Evolutionary conservation across 2,888 invertebrate species (phyloP), one percentile per base, ranked within the genome.

Genomic region (Cloeon dipterum): DNA sequence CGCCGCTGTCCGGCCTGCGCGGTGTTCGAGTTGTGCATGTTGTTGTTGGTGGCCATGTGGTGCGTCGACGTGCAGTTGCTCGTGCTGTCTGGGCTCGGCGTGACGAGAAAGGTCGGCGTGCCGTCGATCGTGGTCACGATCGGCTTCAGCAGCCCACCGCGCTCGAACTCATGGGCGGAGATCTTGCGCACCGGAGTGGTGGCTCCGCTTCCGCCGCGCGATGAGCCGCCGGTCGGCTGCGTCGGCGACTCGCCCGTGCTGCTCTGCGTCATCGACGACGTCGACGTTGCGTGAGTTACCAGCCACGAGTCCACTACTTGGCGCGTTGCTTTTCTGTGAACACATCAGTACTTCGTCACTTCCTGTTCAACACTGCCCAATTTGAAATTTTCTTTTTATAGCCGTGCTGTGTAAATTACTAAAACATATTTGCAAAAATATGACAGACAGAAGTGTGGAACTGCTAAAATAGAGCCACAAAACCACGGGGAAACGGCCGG

Each of bases 131-230:
- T 88, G 50, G 83, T 88, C 46, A 93, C 82, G 59, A 93, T 78
- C 42, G 91, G 89, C 55, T 88, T 86, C 44, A 89, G 61, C 17
- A 88, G 68, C 43, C 89, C 89, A 18, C 89, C 86, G 8, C 83
- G 71, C 60, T 91, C 91, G 55, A 93, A 93, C 59, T 93, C 91
- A 62, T 89, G 89, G 39, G 91, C 89, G 37, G 91, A 91, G 56
- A 93, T 89, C 66, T 68, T 74, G 61, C 81, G 70, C 45, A 91
- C 89, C 35, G 91, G 93, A 39, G 91, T 91, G 43, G 89, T 85
- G 37, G 86, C 83, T 5, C 88, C 89, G 3, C 82, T 83, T 40
- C 78, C 76, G 26, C 74, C 70, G 41, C 72, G 63, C 38, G 78
- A 72, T 40, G 72, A 5, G n/a, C n/a, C n/a, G 18, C 38, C 21